Percentiles rank a stretch among this genome's conserved stretches.
These are phyloP conservation scores for Theodoxus fluviatilis DNA, from an alignment of 2,888 invertebrate genomes.

Conservation along the genomic window DNA sequence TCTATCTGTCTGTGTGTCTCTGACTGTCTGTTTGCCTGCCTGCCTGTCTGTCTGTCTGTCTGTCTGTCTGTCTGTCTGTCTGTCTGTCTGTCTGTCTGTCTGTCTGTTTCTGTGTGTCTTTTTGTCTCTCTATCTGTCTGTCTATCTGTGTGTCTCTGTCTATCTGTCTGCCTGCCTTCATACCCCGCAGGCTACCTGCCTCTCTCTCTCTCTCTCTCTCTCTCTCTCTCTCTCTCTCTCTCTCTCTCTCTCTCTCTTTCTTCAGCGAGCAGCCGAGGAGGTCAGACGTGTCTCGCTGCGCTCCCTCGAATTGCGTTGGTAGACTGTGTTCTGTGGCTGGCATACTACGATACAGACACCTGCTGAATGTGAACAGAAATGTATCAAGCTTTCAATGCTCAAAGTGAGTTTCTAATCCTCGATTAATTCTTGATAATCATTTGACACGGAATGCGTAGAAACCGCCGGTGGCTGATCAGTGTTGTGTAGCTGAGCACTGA, in stretches of 20 bases:
- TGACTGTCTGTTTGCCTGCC: background rate
- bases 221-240: slow-evolving; percentile 1
- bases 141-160: slow-evolving; percentile 8
- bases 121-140: background rate
- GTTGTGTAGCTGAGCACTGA: too few relatives aligned
- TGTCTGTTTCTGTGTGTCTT: background rate
- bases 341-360: too few relatives aligned
- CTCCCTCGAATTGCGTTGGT: too few relatives aligned
- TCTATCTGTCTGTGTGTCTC: slow-evolving; percentile 1
- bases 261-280: too few relatives aligned
- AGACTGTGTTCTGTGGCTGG: too few relatives aligned
- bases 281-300: too few relatives aligned
- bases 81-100: background rate
- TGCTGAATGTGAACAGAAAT: too few relatives aligned
- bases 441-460: too few relatives aligned
- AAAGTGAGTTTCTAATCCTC: too few relatives aligned
- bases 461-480: too few relatives aligned
- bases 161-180: background rate
- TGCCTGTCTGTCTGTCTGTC: slow-evolving; percentile 1
- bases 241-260: background rate
- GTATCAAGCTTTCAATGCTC: too few relatives aligned
- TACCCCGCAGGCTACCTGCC: background rate
- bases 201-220: slow-evolving; percentile 11
- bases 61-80: slow-evolving; percentile 10
- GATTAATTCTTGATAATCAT: too few relatives aligned